Percentiles rank a stretch among this genome's conserved stretches.
Evolutionary conservation across 1,140 invertebrate species (phyloP).

Genomic region (Cataglyphis hispanica): DNA sequence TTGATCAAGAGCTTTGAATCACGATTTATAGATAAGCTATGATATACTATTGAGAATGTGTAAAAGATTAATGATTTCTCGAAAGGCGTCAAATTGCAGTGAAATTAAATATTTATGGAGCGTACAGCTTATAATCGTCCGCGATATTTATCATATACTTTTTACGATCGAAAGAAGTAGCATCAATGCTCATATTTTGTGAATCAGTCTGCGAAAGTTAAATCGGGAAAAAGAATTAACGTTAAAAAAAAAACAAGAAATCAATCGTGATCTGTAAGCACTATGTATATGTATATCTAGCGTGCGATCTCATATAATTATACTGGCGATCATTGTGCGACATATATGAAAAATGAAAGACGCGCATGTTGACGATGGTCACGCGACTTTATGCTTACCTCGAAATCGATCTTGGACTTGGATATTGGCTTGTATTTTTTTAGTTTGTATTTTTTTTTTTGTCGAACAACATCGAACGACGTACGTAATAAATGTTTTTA

Average conservation of each 20-base stretch:
- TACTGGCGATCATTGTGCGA: constrained; percentile 5
- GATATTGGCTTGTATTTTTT: neutral
- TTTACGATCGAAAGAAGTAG: neutral
- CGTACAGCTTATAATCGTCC: neutral
- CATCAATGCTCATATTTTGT: neutral
- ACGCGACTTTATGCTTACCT: constrained; percentile 34
- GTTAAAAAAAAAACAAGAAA: neutral
- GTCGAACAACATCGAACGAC: neutral
- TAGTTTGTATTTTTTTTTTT: neutral
- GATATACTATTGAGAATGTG: neutral
- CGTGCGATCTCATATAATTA: constrained; percentile 31
- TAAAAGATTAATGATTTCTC: constrained; percentile 9
- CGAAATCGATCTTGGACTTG: constrained; percentile 20
- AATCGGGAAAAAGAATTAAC: neutral
- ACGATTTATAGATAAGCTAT: neutral
- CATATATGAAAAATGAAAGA: constrained; percentile 23
- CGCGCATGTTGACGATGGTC: constrained; percentile 14
- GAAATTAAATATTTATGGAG: neutral
- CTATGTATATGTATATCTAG: constrained; percentile 3
- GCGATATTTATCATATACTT: neutral
- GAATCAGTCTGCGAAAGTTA: neutral
- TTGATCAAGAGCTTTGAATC: neutral
- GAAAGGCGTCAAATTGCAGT: neutral
- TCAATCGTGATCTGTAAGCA: neutral
- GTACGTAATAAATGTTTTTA: neutral